phyloP scores from a whole-genome alignment of 2,113 vertebrate species.

The Apus apus region DNA sequence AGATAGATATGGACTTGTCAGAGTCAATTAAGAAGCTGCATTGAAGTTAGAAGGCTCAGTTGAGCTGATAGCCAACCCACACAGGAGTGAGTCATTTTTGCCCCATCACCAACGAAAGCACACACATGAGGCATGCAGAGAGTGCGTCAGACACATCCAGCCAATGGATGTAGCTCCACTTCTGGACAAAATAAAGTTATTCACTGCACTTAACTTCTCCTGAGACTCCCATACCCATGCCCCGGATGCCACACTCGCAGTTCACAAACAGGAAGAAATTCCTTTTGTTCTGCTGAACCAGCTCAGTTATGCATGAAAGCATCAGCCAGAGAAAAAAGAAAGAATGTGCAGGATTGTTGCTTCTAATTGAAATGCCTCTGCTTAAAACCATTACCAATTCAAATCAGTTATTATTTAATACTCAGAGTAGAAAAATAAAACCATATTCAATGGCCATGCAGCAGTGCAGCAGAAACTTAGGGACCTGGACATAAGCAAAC shows the following conservation, averaged over 20 bases:
- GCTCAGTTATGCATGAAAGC: not conserved
- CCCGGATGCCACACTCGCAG: not conserved
- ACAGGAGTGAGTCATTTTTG: conserved; percentile 56
- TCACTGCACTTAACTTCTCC: not conserved
- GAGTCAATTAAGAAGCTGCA: conserved; percentile 18
- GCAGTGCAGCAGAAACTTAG: not conserved
- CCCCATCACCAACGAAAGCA: conserved; percentile 35
- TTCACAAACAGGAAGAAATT: not conserved
- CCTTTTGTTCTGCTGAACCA: not conserved
- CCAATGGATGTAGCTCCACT: conserved; percentile 19
- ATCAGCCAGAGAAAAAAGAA: not conserved
- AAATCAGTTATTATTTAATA: not conserved
- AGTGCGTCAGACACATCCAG: conserved; percentile 21
- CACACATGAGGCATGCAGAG: not conserved
- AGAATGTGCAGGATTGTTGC: not conserved
- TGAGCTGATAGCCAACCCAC: conserved; percentile 65
- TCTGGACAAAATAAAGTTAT: conserved; percentile 8
- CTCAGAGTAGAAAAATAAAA: not conserved
- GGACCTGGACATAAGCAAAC: not conserved
- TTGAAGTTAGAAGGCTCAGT: conserved; percentile 40
- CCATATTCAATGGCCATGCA: not conserved
- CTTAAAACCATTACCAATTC: not conserved
- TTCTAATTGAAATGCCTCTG: not conserved
- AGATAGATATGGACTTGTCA: conserved; percentile 59
- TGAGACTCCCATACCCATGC: not conserved